A percentile compares a stretch with the other conserved stretches of the same genome.
Conservation (phyloP, 2,797 vertebrate genomes). For the Benthosema pterotum region DNA sequence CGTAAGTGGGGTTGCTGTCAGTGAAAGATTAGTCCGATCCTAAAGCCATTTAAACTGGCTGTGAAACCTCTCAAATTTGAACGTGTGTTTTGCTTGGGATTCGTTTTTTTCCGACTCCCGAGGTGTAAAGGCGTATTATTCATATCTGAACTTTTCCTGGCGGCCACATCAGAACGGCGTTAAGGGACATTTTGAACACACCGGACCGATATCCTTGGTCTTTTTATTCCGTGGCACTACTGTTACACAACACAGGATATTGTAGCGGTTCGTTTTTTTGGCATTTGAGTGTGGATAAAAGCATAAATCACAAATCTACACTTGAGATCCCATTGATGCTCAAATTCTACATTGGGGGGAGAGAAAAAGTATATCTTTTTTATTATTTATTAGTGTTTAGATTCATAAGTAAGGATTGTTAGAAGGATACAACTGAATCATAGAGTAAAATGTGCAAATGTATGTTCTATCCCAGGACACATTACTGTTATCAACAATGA, state of each 20-base stretch:
- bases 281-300: no score
- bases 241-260: background rate
- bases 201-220: conserved; percentile 11
- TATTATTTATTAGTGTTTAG: no score
- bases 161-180: conserved; percentile 36
- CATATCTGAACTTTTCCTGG: conserved; percentile 54
- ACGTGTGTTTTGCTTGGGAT: conserved; percentile 71
- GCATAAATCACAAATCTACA: no score
- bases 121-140: conserved; percentile 55
- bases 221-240: conserved; percentile 7
- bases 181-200: conserved; percentile 7
- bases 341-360: no score
- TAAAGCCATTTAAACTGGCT: conserved; percentile 43
- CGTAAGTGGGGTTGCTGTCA: conserved; percentile 47
- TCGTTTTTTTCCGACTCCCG: conserved; percentile 31
- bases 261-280: conserved; percentile 1
- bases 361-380: no score
- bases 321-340: no score
- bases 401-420: no score
- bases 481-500: no score
- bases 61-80: conserved; percentile 48
- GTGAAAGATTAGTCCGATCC: conserved; percentile 56
- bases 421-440: no score
- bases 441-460: no score
- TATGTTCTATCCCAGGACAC: no score